Conservation (phyloP, 2,888 invertebrate species). For the Linnaemya tessellans region DNA sequence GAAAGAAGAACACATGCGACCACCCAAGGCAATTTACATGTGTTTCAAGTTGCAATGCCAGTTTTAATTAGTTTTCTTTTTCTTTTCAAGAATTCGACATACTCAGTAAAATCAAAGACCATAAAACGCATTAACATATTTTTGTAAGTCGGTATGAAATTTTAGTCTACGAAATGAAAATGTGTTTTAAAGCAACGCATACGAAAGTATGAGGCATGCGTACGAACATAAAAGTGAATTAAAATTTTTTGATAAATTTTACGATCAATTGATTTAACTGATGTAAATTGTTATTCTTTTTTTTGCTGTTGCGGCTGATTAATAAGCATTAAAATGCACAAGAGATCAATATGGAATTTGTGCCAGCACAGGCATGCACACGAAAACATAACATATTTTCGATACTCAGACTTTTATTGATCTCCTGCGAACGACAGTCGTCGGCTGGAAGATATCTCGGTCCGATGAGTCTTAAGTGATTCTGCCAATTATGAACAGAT, state of each 20-base stretch:
- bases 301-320: constrained; percentile 20
- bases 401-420: background rate
- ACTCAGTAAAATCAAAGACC: constrained; percentile 2
- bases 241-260: constrained; percentile 61
- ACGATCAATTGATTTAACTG: constrained; percentile 65
- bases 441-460: background rate
- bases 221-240: background rate
- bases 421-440: background rate
- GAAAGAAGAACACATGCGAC: constrained; percentile 51
- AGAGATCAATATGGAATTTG: constrained; percentile 1
- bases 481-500: constrained; percentile 35
- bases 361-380: background rate
- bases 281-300: constrained; percentile 37
- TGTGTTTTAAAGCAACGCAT: background rate
- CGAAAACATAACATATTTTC: background rate
- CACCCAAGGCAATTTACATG: constrained; percentile 64
- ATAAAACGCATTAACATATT: constrained; percentile 43
- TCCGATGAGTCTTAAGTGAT: constrained; percentile 26
- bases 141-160: constrained; percentile 37
- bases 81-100: constrained; percentile 21
- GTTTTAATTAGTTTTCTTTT: constrained; percentile 70
- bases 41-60: constrained; percentile 62
- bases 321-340: constrained; percentile 32
- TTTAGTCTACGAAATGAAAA: constrained; percentile 24
- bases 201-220: background rate